Percentiles rank a stretch among this genome's conserved stretches.
Conservation (phyloP, 2,797 vertebrate species). For the Clarias platycephalus region DNA sequence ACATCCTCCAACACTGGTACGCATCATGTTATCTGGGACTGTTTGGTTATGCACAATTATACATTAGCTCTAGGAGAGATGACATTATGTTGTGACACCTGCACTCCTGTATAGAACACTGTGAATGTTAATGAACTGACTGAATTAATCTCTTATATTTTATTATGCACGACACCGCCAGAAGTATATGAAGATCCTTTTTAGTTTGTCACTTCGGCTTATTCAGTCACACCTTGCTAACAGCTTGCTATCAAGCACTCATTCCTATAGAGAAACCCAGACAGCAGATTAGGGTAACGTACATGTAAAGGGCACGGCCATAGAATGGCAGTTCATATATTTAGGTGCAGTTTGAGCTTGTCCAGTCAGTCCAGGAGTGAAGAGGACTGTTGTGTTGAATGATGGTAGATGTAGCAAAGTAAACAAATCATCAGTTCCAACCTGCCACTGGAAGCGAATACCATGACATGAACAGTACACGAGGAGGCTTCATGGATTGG, state of each 20-base stretch:
- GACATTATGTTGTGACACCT: background rate
- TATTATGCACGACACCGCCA: background rate
- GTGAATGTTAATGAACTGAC: background rate
- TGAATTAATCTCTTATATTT: background rate
- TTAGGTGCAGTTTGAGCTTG: background rate
- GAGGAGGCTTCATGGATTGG: background rate
- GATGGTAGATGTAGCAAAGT: background rate
- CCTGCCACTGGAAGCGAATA: background rate
- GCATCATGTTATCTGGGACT: background rate
- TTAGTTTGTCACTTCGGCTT: background rate
- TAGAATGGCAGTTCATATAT: background rate
- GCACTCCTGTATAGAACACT: background rate
- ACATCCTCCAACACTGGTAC: no score
- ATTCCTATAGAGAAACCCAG: background rate
- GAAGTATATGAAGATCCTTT: background rate
- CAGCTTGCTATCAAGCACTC: background rate
- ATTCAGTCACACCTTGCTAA: background rate
- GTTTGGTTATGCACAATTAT: background rate
- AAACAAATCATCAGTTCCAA: background rate
- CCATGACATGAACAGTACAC: background rate
- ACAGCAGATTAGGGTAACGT: background rate
- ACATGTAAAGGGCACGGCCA: background rate
- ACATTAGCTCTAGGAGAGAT: background rate
- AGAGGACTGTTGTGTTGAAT: background rate
- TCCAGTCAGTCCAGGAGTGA: background rate